phyloP scores from a whole-genome alignment of 2,113 vertebrate genomes.

The Pseudorasbora parva region DNA sequence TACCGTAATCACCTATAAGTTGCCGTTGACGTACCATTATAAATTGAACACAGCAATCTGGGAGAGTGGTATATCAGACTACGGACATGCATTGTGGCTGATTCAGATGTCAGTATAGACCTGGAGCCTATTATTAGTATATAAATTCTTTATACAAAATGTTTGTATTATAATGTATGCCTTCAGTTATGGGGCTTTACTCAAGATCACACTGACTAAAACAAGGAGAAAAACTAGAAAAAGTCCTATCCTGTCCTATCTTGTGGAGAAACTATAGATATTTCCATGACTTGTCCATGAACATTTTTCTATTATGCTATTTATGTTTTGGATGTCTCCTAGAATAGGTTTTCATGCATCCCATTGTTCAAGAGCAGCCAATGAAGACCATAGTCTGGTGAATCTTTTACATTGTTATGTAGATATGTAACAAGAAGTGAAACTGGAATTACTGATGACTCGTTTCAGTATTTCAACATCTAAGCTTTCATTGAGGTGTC shows the following conservation, averaged over 20 bases:
- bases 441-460: too few relatives aligned
- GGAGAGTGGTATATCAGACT: constrained; percentile 20
- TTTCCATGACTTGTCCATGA: neutral
- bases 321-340: too few relatives aligned
- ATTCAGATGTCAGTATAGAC: neutral
- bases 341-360: too few relatives aligned
- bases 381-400: too few relatives aligned
- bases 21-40: constrained; percentile 6
- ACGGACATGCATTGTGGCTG: neutral
- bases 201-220: neutral
- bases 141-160: neutral
- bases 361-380: too few relatives aligned
- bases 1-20: constrained; percentile 7
- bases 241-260: neutral
- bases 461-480: too few relatives aligned
- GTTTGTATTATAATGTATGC: neutral
- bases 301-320: too few relatives aligned
- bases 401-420: too few relatives aligned
- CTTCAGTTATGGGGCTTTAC: neutral
- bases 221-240: neutral
- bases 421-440: too few relatives aligned
- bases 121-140: neutral
- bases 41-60: constrained; percentile 6
- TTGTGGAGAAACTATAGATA: neutral
- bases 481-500: too few relatives aligned